Evolutionary conservation across 2,797 vertebrate species (phyloP).

Genomic region (Meriones psammophilus): DNA sequence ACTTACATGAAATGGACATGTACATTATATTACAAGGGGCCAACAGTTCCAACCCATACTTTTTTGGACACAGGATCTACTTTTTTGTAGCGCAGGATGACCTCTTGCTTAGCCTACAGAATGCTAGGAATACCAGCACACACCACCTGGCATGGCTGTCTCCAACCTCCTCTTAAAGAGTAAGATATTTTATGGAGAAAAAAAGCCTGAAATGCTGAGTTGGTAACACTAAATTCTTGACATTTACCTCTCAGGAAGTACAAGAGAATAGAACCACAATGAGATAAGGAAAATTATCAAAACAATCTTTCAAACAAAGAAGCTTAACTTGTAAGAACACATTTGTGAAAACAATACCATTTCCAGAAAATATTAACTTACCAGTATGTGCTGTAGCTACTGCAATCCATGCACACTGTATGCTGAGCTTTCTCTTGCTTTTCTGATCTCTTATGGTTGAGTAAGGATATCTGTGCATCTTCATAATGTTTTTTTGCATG

Average conservation of each 20-base stretch:
- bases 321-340: constrained; percentile 33
- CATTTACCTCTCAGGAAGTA: constrained; percentile 48
- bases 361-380: constrained; percentile 87
- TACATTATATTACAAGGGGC: constrained; percentile 3
- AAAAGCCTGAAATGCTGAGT: not conserved
- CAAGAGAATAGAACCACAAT: not conserved
- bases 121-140: not conserved
- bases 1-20: constrained; percentile 41
- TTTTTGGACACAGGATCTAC: not conserved
- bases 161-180: constrained; percentile 36
- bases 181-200: not conserved
- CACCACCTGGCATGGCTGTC: not conserved
- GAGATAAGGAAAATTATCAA: not conserved
- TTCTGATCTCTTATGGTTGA: constrained; percentile 93
- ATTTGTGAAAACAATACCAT: not conserved
- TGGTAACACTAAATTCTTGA: constrained; percentile 26
- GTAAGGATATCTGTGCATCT: constrained; percentile 91
- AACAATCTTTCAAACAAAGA: constrained; percentile 51
- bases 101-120: not conserved
- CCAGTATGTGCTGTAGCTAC: constrained; percentile 98
- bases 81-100: not conserved
- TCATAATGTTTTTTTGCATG: constrained; percentile 99
- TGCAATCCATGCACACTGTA: constrained; percentile 99
- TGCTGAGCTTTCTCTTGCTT: constrained; percentile 94
- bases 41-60: not conserved